Percentiles rank a stretch among this genome's conserved stretches.
Conservation (phyloP, 2,113 vertebrate genomes). For the Centrocercus urophasianus region DNA sequence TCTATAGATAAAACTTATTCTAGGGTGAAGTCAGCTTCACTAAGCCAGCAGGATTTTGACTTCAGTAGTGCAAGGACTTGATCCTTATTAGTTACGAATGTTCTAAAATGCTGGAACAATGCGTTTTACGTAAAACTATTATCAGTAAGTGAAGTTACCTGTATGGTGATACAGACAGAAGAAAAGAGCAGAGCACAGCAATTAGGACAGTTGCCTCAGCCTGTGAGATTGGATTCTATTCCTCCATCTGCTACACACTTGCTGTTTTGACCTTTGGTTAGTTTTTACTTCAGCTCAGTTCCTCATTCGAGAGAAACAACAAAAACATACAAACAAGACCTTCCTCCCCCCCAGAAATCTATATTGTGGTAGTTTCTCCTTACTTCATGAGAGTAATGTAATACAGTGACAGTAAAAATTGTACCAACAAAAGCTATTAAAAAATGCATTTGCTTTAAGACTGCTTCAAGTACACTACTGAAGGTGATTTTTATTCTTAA, state of each 20-base stretch:
- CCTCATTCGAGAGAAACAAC: neutral
- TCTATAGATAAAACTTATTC: neutral
- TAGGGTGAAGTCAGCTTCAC: neutral
- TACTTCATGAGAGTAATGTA: neutral
- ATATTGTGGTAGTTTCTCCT: neutral
- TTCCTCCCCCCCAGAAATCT: neutral
- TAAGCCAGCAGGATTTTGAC: neutral
- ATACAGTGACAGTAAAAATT: neutral
- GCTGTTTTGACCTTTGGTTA: neutral
- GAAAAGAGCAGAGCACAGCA: neutral
- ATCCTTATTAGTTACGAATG: neutral
- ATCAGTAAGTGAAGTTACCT: neutral
- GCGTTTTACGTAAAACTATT: conserved; percentile 3
- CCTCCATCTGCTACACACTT: neutral
- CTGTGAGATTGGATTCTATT: neutral
- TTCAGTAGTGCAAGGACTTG: neutral
- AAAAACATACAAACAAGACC: neutral
- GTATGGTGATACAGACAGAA: neutral
- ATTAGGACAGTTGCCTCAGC: neutral
- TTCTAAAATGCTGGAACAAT: neutral
- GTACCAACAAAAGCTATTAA: neutral
- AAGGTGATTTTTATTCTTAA: neutral
- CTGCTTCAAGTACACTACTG: neutral
- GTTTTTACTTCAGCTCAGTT: neutral
- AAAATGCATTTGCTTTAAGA: neutral